These are phyloP conservation scores for Polietes domitor DNA, from an alignment of 2,888 invertebrate genomes.

Conservation along the genomic window DNA sequence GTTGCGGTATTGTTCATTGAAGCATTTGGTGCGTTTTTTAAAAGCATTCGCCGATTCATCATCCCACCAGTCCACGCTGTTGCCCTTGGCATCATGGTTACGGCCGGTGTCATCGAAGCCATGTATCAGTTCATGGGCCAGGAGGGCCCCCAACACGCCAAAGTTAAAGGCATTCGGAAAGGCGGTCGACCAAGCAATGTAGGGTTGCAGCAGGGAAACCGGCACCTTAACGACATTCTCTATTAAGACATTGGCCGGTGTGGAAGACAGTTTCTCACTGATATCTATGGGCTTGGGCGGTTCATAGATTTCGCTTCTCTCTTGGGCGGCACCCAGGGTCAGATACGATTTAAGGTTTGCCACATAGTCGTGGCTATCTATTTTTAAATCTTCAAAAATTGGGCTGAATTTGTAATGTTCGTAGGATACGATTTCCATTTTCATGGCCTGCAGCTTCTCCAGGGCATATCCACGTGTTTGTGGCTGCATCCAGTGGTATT, in stretches of 20 bases:
- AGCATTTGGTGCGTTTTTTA: not conserved
- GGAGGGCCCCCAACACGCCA: not conserved
- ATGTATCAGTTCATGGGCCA: not conserved
- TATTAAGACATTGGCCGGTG: not conserved
- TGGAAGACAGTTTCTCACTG: no score
- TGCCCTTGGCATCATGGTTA: not conserved
- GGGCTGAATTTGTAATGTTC: not conserved
- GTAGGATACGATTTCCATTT: not conserved
- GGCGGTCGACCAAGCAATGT: not conserved
- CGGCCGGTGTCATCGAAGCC: not conserved
- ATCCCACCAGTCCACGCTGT: slow-evolving; percentile 37
- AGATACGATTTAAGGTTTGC: slow-evolving; percentile 67
- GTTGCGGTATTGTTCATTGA: not conserved
- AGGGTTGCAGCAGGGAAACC: slow-evolving; percentile 38
- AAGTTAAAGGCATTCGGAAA: not conserved
- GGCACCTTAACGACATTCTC: not conserved
- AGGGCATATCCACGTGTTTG: not conserved
- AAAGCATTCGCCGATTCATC: not conserved
- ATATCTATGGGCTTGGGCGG: not conserved
- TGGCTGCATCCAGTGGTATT: not conserved
- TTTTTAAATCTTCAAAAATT: not conserved
- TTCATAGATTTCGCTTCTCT: not conserved
- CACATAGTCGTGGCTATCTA: slow-evolving; percentile 65
- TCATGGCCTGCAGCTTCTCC: not conserved
- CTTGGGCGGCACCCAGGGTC: not conserved